Conservation (phyloP, 2,113 vertebrate species). For the Perca fluviatilis region DNA sequence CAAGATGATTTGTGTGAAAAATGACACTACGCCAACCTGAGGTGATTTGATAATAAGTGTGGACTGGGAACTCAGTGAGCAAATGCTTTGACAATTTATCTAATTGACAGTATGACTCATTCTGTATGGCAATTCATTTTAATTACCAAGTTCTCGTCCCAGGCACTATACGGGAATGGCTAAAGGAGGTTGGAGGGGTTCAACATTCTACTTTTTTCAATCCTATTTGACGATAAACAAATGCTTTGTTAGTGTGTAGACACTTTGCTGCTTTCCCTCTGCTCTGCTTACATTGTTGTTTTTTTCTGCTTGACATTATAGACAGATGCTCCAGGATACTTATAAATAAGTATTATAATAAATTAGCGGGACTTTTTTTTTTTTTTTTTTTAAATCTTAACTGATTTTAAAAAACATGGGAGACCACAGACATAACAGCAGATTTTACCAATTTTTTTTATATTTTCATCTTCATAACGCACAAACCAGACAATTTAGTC, state of each 20-base stretch:
- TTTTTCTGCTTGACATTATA: background rate
- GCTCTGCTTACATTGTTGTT: background rate
- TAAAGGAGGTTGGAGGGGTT: conserved; percentile 13
- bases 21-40: conserved; percentile 70
- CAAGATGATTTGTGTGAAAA: conserved; percentile 68
- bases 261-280: background rate
- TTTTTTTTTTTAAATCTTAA: background rate
- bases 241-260: background rate
- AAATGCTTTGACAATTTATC: conserved; percentile 72
- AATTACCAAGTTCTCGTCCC: conserved; percentile 32
- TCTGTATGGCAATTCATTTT: conserved; percentile 64
- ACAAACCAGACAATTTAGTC: too few species aligned
- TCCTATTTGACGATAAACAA: conserved; percentile 31
- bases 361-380: background rate
- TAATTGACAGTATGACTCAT: conserved; percentile 75
- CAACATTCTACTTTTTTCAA: conserved; percentile 6
- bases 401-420: too few species aligned
- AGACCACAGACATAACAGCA: too few species aligned
- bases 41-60: conserved; percentile 71
- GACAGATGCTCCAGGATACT: background rate
- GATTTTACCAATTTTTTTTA: too few species aligned
- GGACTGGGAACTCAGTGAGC: conserved; percentile 62
- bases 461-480: too few species aligned
- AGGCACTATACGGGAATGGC: conserved; percentile 1
- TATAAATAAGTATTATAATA: background rate